phyloP scores from a whole-genome alignment of 35 echinoderm and acorn worm genomes.

The Apostichopus californicus region DNA sequence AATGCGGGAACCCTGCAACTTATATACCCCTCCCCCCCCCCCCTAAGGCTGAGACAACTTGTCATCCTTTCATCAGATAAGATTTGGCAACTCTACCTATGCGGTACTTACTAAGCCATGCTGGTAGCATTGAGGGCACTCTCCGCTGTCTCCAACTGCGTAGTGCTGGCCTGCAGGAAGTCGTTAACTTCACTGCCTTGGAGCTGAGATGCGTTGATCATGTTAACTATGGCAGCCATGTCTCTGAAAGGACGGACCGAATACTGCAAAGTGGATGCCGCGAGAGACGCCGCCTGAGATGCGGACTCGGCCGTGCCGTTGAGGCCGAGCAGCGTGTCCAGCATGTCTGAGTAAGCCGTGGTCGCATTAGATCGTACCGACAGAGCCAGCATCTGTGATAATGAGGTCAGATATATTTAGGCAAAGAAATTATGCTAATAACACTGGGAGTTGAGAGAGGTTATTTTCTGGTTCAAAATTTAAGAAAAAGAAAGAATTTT shows the following conservation, averaged over 20 bases:
- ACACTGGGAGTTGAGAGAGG: too few relatives aligned
- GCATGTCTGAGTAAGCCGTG: constrained; percentile 44
- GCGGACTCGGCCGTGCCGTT: not conserved
- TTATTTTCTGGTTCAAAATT: too few relatives aligned
- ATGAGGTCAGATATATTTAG: not conserved
- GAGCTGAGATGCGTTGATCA: constrained; percentile 70
- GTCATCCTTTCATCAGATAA: too few relatives aligned
- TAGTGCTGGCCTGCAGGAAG: constrained; percentile 22
- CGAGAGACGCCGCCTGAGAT: constrained; percentile 2
- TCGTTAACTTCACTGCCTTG: constrained; percentile 25
- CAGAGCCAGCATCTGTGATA: constrained; percentile 66
- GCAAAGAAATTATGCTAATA: not conserved
- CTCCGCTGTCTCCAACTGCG: constrained; percentile 45
- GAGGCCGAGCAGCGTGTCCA: constrained; percentile 28
- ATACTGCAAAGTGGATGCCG: constrained; percentile 8
- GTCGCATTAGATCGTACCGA: constrained; percentile 62
- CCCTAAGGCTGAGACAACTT: too few relatives aligned
- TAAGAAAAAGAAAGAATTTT: too few relatives aligned
- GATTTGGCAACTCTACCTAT: too few relatives aligned
- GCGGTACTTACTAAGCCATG: constrained; percentile 72
- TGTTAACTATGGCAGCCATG: constrained; percentile 59
- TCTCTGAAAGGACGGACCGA: constrained; percentile 67
- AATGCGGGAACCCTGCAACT: too few relatives aligned
- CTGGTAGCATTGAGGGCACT: constrained; percentile 38
- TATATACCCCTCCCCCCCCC: too few relatives aligned